phyloP scores from a whole-genome alignment of 1,140 invertebrate species.

The Calliphora vicina region DNA sequence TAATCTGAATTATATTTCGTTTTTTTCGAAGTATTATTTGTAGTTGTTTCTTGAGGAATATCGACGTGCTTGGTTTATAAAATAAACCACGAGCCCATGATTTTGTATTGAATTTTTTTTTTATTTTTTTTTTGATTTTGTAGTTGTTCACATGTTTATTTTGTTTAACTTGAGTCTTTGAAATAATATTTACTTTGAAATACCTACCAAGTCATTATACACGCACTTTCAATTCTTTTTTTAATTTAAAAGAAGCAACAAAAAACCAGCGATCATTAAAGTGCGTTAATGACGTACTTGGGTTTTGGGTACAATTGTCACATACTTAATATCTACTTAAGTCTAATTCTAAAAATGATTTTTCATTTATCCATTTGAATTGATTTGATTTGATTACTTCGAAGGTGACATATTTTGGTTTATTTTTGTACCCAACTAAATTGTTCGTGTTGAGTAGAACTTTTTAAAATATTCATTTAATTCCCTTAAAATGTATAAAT shows the following conservation, averaged over 20 bases:
- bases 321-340: neutral
- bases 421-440: no score
- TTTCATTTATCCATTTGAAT: neutral
- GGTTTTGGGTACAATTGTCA: neutral
- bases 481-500: no score
- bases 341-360: conserved; percentile 1
- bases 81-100: neutral
- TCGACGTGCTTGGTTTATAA: neutral
- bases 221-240: neutral
- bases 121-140: no score
- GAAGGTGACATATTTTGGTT: neutral
- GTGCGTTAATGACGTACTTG: neutral
- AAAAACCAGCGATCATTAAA: neutral
- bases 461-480: no score
- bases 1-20: neutral
- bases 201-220: neutral
- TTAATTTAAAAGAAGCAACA: neutral
- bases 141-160: neutral
- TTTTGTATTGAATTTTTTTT: neutral
- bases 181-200: neutral
- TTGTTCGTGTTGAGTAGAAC: no score
- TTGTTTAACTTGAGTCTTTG: neutral
- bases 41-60: neutral
- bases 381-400: neutral
- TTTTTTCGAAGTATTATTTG: neutral